A percentile compares a stretch with the other conserved stretches of the same genome.
Evolutionary conservation across 2,888 invertebrate species (phyloP).

Genomic region (Aporophyla nigra): DNA sequence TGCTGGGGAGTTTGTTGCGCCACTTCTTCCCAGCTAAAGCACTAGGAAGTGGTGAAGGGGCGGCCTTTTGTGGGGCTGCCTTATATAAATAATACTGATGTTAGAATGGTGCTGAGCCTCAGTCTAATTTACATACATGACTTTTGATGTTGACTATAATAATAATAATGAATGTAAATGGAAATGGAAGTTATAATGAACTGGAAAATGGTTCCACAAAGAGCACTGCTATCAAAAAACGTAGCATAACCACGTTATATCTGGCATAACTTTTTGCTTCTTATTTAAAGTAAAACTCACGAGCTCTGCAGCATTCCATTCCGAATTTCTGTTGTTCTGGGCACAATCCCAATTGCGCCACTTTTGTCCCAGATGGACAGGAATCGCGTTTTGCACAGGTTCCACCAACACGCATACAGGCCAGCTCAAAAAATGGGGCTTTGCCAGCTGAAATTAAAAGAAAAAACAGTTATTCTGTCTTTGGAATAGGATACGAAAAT

Average conservation of each 20-base stretch:
- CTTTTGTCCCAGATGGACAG: conserved; percentile 40
- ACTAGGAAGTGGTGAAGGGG: no score
- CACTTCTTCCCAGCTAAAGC: no score
- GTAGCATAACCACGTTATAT: background rate
- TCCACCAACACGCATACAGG: conserved; percentile 56
- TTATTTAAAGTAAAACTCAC: conserved; percentile 40
- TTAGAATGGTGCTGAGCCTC: no score
- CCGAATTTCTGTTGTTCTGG: conserved; percentile 57
- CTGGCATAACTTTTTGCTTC: background rate
- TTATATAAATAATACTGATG: no score
- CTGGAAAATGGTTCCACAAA: no score
- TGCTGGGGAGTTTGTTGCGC: no score
- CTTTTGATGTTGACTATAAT: no score
- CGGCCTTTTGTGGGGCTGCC: no score
- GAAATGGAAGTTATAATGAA: no score
- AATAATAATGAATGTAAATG: no score
- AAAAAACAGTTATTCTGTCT: background rate
- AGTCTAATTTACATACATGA: no score
- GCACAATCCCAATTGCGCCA: conserved; percentile 48
- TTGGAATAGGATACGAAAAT: background rate
- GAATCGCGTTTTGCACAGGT: conserved; percentile 31
- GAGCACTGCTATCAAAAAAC: no score
- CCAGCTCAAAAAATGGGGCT: conserved; percentile 45
- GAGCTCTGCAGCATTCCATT: conserved; percentile 59
- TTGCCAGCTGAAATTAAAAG: conserved; percentile 24